Evolutionary conservation across 2,797 vertebrate genomes (phyloP).

Genomic region (Fringilla coelebs): DNA sequence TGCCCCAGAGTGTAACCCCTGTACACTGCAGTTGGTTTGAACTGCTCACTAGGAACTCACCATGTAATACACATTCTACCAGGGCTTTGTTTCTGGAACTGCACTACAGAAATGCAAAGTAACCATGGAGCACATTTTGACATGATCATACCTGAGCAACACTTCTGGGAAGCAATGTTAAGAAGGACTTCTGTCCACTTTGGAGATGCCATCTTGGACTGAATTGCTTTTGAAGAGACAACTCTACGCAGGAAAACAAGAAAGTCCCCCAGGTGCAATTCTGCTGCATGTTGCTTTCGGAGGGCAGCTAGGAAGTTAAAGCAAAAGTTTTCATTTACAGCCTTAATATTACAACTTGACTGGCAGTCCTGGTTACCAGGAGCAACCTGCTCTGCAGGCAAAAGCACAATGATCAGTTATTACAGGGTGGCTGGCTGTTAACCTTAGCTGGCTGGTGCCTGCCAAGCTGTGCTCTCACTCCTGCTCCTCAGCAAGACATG

Average conservation of each 20-base stretch:
- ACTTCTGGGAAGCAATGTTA: conserved; percentile 97
- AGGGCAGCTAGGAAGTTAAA: conserved; percentile 79
- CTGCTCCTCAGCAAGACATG: not conserved
- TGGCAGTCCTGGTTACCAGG: not conserved
- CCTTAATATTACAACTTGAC: not conserved
- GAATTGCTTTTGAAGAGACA: conserved; percentile 97
- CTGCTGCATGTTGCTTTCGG: conserved; percentile 90
- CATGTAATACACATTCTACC: not conserved
- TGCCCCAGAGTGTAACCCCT: not conserved
- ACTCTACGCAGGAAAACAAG: conserved; percentile 94
- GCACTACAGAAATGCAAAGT: not conserved
- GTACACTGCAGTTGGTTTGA: not conserved
- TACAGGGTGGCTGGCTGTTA: not conserved
- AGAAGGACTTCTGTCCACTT: conserved; percentile 99
- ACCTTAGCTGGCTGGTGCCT: not conserved
- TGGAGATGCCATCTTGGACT: conserved; percentile 98
- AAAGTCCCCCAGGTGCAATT: conserved; percentile 95
- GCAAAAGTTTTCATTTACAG: not conserved
- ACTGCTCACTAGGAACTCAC: not conserved
- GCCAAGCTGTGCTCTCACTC: not conserved
- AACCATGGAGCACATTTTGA: not conserved
- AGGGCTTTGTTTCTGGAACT: not conserved
- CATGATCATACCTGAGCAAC: conserved; percentile 85
- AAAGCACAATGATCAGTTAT: not conserved
- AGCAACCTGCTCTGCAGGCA: not conserved